A percentile compares a stretch with the other conserved stretches of the same genome.
These are phyloP conservation scores for Oryzias javanicus DNA, from an alignment of 2,113 vertebrate species.

Conservation along the genomic window DNA sequence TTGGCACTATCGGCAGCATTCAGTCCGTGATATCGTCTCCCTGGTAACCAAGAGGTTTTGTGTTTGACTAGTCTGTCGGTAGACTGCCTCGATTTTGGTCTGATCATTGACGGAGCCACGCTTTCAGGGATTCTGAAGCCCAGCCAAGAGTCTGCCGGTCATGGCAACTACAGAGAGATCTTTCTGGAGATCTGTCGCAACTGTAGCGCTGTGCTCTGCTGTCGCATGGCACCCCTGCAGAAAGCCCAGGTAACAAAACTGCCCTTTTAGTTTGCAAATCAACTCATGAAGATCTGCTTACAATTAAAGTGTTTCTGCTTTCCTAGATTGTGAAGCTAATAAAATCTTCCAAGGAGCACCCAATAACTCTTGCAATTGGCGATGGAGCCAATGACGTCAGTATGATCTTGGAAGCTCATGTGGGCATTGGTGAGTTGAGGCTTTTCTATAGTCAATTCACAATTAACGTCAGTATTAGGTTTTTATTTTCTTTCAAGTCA, in stretches of 20 bases:
- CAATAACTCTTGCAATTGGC: slow-evolving; percentile 93
- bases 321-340: slow-evolving; percentile 95
- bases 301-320: slow-evolving; percentile 5
- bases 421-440: slow-evolving; percentile 88
- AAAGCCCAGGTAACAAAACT: slow-evolving; percentile 88
- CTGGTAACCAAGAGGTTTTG: neutral
- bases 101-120: slow-evolving; percentile 95
- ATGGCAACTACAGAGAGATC: slow-evolving; percentile 87
- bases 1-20: too few relatives aligned
- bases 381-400: slow-evolving; percentile 98
- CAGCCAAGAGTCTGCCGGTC: slow-evolving; percentile 78
- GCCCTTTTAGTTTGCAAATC: neutral
- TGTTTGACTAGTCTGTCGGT: slow-evolving; percentile 82
- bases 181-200: slow-evolving; percentile 96
- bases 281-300: neutral
- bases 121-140: slow-evolving; percentile 90
- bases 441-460: neutral
- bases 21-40: neutral
- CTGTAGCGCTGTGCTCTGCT: slow-evolving; percentile 95
- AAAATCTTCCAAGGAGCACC: slow-evolving; percentile 93
- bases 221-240: slow-evolving; percentile 97
- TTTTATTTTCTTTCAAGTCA: too few relatives aligned
- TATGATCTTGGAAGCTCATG: slow-evolving; percentile 98
- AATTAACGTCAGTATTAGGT: neutral
- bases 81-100: slow-evolving; percentile 91